These are phyloP conservation scores for Malurus elegans DNA, from an alignment of 2,113 vertebrate genomes.

Conservation along the genomic window DNA sequence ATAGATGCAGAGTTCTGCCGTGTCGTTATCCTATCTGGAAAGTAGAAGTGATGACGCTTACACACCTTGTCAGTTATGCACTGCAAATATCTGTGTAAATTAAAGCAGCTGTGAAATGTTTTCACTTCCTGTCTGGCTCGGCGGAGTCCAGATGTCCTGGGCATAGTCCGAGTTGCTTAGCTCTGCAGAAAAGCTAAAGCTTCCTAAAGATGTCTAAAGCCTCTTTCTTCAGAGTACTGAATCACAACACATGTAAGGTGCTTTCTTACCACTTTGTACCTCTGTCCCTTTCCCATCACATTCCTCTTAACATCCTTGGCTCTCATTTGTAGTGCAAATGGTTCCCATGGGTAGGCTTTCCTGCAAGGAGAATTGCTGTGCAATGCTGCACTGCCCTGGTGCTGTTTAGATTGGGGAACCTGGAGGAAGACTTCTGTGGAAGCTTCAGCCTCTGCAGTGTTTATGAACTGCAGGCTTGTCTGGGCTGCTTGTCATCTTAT, in stretches of 20 bases:
- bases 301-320: not conserved
- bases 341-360: not conserved
- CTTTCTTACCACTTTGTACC: not conserved
- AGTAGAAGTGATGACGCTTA: not conserved
- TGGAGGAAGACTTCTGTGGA: conserved; percentile 15
- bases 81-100: conserved; percentile 29
- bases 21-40: not conserved
- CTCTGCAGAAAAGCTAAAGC: not conserved
- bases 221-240: not conserved
- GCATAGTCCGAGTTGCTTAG: not conserved
- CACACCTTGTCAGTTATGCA: conserved; percentile 43
- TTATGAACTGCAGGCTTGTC: not conserved
- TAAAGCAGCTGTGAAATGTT: conserved; percentile 21
- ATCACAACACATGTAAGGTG: rapidly evolving
- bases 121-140: not conserved
- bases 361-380: not conserved
- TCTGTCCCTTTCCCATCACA: not conserved
- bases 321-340: not conserved
- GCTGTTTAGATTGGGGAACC: not conserved
- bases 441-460: not conserved
- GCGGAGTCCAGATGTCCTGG: not conserved
- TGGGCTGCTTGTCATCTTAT: not conserved
- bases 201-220: not conserved
- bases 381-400: not conserved
- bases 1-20: not conserved